Evolutionary conservation across 23 tunicate genomes (phyloP).

Genomic region (Clavelina lepadiformis): DNA sequence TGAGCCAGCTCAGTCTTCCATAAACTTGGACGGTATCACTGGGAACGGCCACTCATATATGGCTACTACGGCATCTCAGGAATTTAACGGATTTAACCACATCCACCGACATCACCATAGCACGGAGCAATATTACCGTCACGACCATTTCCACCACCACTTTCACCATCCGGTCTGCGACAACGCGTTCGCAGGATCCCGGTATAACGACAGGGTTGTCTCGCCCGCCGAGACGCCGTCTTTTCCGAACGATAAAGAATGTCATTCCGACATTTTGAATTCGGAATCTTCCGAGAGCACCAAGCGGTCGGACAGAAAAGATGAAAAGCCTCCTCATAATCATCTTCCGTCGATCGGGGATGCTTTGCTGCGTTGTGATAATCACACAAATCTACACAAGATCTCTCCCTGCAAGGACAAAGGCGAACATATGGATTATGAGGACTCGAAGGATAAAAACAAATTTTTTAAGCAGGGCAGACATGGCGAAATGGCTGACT

Average conservation of each 20-base stretch:
- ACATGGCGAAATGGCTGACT: background rate
- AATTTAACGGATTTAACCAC: conserved; percentile 44
- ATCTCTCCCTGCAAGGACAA: background rate
- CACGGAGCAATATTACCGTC: conserved; percentile 32
- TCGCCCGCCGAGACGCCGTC: background rate
- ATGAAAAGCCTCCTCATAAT: conserved; percentile 1
- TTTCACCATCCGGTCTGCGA: conserved; percentile 20
- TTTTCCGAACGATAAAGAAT: background rate
- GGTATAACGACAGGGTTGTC: background rate
- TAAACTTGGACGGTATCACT: too few species aligned
- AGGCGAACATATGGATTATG: background rate
- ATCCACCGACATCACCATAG: conserved; percentile 37
- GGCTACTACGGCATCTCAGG: conserved; percentile 78
- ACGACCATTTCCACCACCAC: conserved; percentile 44
- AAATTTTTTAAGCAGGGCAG: too few species aligned
- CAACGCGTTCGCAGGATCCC: background rate
- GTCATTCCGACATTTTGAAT: background rate
- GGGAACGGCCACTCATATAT: too few species aligned
- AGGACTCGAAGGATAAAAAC: too few species aligned
- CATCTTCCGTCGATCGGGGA: conserved; percentile 62
- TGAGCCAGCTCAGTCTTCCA: too few species aligned
- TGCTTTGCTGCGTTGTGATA: conserved; percentile 48
- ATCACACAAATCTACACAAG: conserved; percentile 3
- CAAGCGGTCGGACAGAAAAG: background rate
- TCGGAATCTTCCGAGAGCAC: background rate